Percentiles rank a stretch among this genome's conserved stretches.
Evolutionary conservation across 2,797 vertebrate genomes (phyloP).

Genomic region (Helostoma temminkii): DNA sequence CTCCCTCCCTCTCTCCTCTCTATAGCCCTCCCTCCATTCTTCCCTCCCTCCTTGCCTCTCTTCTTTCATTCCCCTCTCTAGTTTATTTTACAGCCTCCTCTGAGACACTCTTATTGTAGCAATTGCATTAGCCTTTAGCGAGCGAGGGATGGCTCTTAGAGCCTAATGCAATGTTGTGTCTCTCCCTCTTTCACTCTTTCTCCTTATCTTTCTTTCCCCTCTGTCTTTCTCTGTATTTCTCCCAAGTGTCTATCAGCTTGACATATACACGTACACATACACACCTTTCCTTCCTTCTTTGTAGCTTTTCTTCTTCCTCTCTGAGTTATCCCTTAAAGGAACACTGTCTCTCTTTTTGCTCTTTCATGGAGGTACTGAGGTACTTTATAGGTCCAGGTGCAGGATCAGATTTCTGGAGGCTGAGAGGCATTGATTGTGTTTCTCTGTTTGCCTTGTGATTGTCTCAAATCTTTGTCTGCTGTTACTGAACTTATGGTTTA

Average conservation of each 20-base stretch:
- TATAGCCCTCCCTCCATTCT: constrained; percentile 48
- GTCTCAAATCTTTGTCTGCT: constrained; percentile 61
- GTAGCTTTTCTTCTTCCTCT: constrained; percentile 65
- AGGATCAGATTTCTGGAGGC: constrained; percentile 66
- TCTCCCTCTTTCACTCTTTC: constrained; percentile 67
- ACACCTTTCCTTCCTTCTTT: constrained; percentile 67
- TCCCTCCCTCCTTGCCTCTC: constrained; percentile 69
- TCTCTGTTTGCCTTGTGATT: constrained; percentile 59
- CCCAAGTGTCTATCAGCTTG: constrained; percentile 72
- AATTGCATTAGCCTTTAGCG: constrained; percentile 86
- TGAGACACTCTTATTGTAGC: constrained; percentile 84
- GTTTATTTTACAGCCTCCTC: constrained; percentile 79
- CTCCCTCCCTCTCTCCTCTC: too few species aligned
- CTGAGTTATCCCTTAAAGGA: constrained; percentile 79
- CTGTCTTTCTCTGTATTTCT: constrained; percentile 51
- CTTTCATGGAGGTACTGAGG: constrained; percentile 51
- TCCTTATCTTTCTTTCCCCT: constrained; percentile 64
- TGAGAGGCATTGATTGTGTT: constrained; percentile 69
- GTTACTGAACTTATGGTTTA: constrained; percentile 53
- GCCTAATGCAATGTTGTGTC: constrained; percentile 81
- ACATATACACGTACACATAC: constrained; percentile 73
- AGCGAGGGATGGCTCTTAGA: constrained; percentile 81
- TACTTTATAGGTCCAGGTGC: constrained; percentile 61
- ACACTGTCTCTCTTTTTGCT: constrained; percentile 56
- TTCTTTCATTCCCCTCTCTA: constrained; percentile 76